Conservation (phyloP, 1,140 invertebrate species). For the Heliconius congener region DNA sequence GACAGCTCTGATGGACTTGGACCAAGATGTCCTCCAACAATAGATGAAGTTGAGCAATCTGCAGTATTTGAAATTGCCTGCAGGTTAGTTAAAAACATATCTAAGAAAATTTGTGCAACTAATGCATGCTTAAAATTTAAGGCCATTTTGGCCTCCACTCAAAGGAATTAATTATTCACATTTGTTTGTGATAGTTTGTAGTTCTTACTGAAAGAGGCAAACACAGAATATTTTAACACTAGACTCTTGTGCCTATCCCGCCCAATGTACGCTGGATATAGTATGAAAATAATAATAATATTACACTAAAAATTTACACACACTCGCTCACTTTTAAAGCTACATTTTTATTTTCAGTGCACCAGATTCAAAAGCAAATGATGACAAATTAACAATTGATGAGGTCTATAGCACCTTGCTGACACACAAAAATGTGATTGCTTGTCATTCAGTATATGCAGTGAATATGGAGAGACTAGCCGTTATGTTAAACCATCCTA, state of each 20-base stretch:
- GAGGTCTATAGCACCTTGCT: conserved; percentile 82
- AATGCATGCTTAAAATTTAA: no score
- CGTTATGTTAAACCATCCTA: conserved; percentile 82
- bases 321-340: no score
- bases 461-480: conserved; percentile 83
- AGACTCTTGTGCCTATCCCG: no score
- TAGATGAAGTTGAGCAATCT: conserved; percentile 79
- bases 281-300: no score
- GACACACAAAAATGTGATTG: conserved; percentile 81
- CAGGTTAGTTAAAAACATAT: conserved; percentile 51
- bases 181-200: no score
- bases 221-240: no score
- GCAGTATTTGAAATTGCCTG: conserved; percentile 76
- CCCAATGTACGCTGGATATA: no score
- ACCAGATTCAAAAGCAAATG: conserved; percentile 58
- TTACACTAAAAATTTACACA: no score
- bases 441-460: conserved; percentile 82
- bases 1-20: conserved; percentile 73
- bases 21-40: conserved; percentile 76
- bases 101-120: neutral
- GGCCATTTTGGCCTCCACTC: no score
- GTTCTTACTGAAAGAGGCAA: no score
- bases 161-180: no score
- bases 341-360: conserved; percentile 64
- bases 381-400: conserved; percentile 78